Evolutionary conservation across 2,888 invertebrate species (phyloP).

Genomic region (Nemapogon koenigi): DNA sequence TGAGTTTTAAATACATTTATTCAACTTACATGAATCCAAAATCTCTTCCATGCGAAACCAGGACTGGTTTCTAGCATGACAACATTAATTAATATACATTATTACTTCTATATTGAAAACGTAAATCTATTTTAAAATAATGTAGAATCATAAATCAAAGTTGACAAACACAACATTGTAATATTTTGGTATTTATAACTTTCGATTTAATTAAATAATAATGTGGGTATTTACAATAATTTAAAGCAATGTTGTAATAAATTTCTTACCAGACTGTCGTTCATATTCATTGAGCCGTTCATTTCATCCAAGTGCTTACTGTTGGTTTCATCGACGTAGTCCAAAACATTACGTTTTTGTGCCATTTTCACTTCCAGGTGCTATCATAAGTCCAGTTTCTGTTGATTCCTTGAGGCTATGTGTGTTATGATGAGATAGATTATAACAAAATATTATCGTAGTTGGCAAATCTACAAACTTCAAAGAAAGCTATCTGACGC

Average conservation of each 20-base stretch:
- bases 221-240: too few relatives aligned
- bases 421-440: conserved; percentile 17
- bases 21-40: neutral
- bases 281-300: conserved; percentile 65
- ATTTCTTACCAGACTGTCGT: too few relatives aligned
- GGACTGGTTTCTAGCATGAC: neutral
- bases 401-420: conserved; percentile 13
- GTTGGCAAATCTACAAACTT: conserved; percentile 22
- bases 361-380: conserved; percentile 43
- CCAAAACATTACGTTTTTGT: conserved; percentile 60
- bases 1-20: too few relatives aligned
- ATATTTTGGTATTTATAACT: neutral
- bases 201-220: neutral
- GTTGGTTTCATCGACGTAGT: conserved; percentile 52
- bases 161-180: neutral
- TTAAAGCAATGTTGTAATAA: conserved; percentile 53
- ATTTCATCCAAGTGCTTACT: conserved; percentile 67
- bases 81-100: neutral
- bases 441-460: neutral
- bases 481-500: conserved; percentile 37
- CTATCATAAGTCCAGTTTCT: conserved; percentile 34
- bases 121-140: neutral
- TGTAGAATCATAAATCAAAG: neutral
- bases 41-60: neutral
- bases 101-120: neutral